phyloP scores from a whole-genome alignment of 2,888 invertebrate species.

The Phyllotreta striolata region DNA sequence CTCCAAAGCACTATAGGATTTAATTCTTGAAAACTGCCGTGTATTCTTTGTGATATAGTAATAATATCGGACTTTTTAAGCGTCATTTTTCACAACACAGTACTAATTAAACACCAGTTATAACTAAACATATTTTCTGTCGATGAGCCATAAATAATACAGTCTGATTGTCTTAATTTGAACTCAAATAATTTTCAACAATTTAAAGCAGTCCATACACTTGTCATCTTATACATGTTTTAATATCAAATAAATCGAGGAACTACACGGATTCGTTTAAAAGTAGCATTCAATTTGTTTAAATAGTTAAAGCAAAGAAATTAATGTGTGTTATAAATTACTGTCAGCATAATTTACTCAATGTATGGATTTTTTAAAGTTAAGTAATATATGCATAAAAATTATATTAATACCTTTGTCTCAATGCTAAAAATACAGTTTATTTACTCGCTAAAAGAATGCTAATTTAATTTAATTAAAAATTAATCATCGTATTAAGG shows the following conservation, averaged over 20 bases:
- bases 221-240: background rate
- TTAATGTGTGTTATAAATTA: too few relatives aligned
- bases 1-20: conserved; percentile 50
- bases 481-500: too few relatives aligned
- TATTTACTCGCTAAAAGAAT: too few relatives aligned
- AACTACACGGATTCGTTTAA: too few relatives aligned
- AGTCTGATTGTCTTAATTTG: conserved; percentile 16
- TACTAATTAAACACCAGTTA: conserved; percentile 3
- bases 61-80: conserved; percentile 39
- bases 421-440: too few relatives aligned
- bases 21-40: conserved; percentile 54
- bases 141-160: conserved; percentile 19
- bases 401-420: too few relatives aligned
- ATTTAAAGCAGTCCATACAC: conserved; percentile 16
- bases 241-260: background rate
- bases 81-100: conserved; percentile 35
- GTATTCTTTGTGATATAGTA: conserved; percentile 41
- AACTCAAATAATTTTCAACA: conserved; percentile 20
- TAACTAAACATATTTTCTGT: conserved; percentile 4
- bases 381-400: too few relatives aligned
- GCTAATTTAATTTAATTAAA: too few relatives aligned
- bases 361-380: too few relatives aligned
- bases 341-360: too few relatives aligned
- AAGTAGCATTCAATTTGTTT: too few relatives aligned
- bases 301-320: too few relatives aligned